phyloP scores from a whole-genome alignment of 2,113 vertebrate genomes.

The Myocastor coypus region DNA sequence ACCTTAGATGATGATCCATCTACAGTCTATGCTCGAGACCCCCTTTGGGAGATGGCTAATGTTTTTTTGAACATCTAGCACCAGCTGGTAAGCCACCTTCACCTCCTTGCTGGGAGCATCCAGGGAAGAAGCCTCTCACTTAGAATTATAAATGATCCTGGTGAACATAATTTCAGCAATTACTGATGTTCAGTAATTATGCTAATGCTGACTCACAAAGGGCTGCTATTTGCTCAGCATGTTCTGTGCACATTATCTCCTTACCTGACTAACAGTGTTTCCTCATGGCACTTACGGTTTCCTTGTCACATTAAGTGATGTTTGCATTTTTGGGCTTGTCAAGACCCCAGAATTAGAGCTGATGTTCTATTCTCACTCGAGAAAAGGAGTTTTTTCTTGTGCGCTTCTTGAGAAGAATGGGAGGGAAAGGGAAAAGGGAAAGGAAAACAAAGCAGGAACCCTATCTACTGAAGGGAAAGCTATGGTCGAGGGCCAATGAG shows the following conservation, averaged over 20 bases:
- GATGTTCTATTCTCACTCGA: slow-evolving; percentile 50
- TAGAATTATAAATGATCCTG: slow-evolving; percentile 82
- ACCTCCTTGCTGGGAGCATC: slow-evolving; percentile 77
- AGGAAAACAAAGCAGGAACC: background rate
- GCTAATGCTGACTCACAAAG: slow-evolving; percentile 89
- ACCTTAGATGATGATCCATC: background rate
- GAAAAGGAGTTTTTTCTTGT: background rate
- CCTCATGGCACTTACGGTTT: slow-evolving; percentile 83
- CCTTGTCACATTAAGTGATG: slow-evolving; percentile 89
- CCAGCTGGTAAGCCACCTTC: slow-evolving; percentile 66
- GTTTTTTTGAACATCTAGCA: slow-evolving; percentile 59
- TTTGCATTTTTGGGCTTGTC: slow-evolving; percentile 86
- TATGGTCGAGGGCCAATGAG: background rate
- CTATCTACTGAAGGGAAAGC: background rate
- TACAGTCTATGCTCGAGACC: background rate
- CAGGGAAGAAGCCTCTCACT: slow-evolving; percentile 76
- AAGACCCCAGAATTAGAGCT: slow-evolving; percentile 82
- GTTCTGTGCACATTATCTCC: slow-evolving; percentile 86
- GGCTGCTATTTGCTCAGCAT: slow-evolving; percentile 89
- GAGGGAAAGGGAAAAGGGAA: background rate
- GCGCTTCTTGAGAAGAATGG: slow-evolving; percentile 31
- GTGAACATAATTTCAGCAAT: slow-evolving; percentile 89
- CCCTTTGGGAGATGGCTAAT: background rate
- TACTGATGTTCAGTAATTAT: slow-evolving; percentile 90
- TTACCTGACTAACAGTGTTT: slow-evolving; percentile 88